Base-by-base conservation (phyloP, 1,140 invertebrate species). In the Thaumetopoea pityocampa region DNA sequence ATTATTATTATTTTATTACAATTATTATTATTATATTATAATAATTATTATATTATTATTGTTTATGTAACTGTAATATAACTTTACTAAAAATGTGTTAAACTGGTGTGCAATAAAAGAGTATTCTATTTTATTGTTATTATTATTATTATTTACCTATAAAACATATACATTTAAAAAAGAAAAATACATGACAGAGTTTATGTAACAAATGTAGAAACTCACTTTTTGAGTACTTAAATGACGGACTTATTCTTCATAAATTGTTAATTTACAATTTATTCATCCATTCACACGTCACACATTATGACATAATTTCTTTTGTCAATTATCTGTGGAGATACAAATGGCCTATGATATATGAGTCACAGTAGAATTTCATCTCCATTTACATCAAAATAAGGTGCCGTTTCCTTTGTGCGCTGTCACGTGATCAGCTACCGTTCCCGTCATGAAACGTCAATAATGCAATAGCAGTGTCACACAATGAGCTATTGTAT, bases 401-500 rank as follows among this genome's bases (percentile, higher is more conserved):
- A 32, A 30, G 19, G 28, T 24, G 15, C 6, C 23, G 11, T 23
- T 29, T 40, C 5, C 14, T 23, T 9, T 11, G n/a, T 4, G 5
- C 2, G 23, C 3, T 17, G 3, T n/a, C 15, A 30, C 12, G 12
- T 26, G 41, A 38, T 45, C 38, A 37, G 15, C 11, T 18, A 28
- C 40, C 43, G 29, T 56, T 53, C 38, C 47, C 42, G 38, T 41
- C 32, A 47, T 53, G 49, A 55, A 60, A 46, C 43, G 41, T 43
- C 41, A 56, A 48, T 56, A 62, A 57, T 57, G 50, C 50, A 57
- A 46, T 49, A 51, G 49, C 38, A 47, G 8, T 48, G 51, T 51
- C 49, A 26, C 49, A 60, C 52, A 64, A 64, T 56, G 52, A 56
- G 30, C 60, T 46, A 64, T 64, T 64, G 56, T 64, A 51, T 37